Evolutionary conservation across 1,140 invertebrate species (phyloP).

Genomic region (Papilio machaon): DNA sequence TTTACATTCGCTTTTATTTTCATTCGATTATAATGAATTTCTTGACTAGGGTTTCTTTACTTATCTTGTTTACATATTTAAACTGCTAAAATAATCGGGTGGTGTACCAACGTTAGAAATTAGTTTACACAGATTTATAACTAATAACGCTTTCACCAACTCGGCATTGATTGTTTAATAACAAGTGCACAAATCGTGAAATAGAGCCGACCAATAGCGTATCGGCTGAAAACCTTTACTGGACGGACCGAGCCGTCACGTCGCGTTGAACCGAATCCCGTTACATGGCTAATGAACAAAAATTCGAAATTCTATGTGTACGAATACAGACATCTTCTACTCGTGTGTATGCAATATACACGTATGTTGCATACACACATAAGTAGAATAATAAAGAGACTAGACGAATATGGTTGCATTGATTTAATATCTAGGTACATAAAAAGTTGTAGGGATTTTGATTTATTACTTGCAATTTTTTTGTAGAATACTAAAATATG

Average conservation of each 20-base stretch:
- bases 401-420: too few relatives aligned
- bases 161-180: background rate
- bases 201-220: background rate
- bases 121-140: background rate
- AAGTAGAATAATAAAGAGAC: too few relatives aligned
- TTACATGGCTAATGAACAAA: background rate
- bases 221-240: background rate
- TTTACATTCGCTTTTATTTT: background rate
- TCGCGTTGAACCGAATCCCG: background rate
- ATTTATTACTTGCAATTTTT: too few relatives aligned
- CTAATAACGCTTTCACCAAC: conserved; percentile 1
- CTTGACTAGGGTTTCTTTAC: too few relatives aligned
- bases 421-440: too few relatives aligned
- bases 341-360: background rate
- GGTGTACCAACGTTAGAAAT: background rate
- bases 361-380: too few relatives aligned
- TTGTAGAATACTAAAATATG: too few relatives aligned
- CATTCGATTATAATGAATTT: background rate
- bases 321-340: background rate
- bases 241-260: background rate
- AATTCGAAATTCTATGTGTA: background rate
- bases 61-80: background rate
- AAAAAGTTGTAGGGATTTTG: too few relatives aligned
- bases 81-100: background rate
- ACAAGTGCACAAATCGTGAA: conserved; percentile 11